These are phyloP conservation scores for Drosophila navojoa DNA, from an alignment of 1,140 invertebrate species.

Conservation along the genomic window DNA sequence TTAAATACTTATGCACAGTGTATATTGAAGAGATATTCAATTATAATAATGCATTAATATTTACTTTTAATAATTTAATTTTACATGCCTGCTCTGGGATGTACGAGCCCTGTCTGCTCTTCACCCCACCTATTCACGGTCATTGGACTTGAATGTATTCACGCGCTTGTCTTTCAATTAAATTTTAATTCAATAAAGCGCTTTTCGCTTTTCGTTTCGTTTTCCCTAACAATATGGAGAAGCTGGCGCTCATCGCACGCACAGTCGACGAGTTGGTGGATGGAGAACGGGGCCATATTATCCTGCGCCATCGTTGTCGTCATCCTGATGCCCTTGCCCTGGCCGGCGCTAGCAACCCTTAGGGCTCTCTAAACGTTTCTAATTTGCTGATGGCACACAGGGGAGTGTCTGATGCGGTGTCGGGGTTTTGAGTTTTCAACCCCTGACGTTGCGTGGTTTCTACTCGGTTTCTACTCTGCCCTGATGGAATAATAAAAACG, in stretches of 20 bases:
- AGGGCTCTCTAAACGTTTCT: slow-evolving; percentile 70
- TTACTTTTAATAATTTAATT: no score
- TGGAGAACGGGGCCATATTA: slow-evolving; percentile 1
- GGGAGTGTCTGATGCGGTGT: slow-evolving; percentile 58
- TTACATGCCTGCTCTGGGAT: no score
- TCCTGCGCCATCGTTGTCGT: slow-evolving; percentile 31
- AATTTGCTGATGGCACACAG: slow-evolving; percentile 78
- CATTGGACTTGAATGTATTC: slow-evolving; percentile 38
- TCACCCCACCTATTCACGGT: neutral
- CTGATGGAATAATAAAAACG: slow-evolving; percentile 82
- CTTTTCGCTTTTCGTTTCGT: slow-evolving; percentile 28
- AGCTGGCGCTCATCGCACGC: neutral
- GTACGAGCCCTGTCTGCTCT: neutral
- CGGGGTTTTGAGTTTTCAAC: slow-evolving; percentile 45
- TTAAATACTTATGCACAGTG: no score
- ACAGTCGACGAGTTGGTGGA: neutral
- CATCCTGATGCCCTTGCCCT: slow-evolving; percentile 29
- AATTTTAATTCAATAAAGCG: slow-evolving; percentile 72
- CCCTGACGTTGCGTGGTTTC: slow-evolving; percentile 17
- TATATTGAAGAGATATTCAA: no score
- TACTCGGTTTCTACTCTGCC: slow-evolving; percentile 21
- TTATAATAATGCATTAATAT: no score
- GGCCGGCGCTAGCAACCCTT: slow-evolving; percentile 50
- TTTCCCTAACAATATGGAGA: slow-evolving; percentile 54
- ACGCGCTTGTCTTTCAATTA: slow-evolving; percentile 63